Conservation (phyloP, 2,797 vertebrate species). For the Kryptopterus vitreolus region DNA sequence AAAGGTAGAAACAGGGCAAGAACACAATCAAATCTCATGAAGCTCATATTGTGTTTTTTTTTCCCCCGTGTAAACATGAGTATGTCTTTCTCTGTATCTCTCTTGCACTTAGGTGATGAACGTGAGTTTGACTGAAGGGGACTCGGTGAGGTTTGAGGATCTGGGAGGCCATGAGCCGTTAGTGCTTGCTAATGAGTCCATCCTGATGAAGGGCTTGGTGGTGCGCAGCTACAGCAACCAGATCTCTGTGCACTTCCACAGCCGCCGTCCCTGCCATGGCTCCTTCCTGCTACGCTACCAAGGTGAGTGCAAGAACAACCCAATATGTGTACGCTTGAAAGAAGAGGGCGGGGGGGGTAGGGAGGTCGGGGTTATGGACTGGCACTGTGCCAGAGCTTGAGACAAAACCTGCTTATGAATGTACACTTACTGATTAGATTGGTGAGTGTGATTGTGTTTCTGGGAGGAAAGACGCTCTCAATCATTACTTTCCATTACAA, state of each 20-base stretch:
- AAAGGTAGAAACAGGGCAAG: background rate
- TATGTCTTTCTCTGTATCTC: slow-evolving; percentile 5
- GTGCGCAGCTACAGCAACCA: slow-evolving; percentile 90
- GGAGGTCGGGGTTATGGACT: too few species aligned
- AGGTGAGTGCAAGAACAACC: slow-evolving; percentile 70
- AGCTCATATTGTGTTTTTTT: background rate
- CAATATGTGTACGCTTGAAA: background rate
- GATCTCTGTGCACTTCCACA: slow-evolving; percentile 84
- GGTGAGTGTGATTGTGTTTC: slow-evolving; percentile 49
- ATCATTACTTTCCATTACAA: slow-evolving; percentile 53
- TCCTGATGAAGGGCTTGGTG: slow-evolving; percentile 86
- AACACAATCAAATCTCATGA: background rate
- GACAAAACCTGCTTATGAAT: slow-evolving; percentile 51
- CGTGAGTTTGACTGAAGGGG: slow-evolving; percentile 85
- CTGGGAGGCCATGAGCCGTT: slow-evolving; percentile 75
- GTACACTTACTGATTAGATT: slow-evolving; percentile 56
- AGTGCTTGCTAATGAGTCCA: slow-evolving; percentile 88
- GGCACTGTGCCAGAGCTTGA: slow-evolving; percentile 31
- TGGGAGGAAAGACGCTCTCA: slow-evolving; percentile 43
- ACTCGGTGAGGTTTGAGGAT: slow-evolving; percentile 83
- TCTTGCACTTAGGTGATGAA: slow-evolving; percentile 83
- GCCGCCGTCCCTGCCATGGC: slow-evolving; percentile 69
- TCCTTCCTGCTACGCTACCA: slow-evolving; percentile 85
- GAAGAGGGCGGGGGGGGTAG: background rate
- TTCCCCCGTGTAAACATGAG: background rate